Evolutionary conservation across 2,797 vertebrate genomes (phyloP).

Genomic region (Antrozous pallidus): DNA sequence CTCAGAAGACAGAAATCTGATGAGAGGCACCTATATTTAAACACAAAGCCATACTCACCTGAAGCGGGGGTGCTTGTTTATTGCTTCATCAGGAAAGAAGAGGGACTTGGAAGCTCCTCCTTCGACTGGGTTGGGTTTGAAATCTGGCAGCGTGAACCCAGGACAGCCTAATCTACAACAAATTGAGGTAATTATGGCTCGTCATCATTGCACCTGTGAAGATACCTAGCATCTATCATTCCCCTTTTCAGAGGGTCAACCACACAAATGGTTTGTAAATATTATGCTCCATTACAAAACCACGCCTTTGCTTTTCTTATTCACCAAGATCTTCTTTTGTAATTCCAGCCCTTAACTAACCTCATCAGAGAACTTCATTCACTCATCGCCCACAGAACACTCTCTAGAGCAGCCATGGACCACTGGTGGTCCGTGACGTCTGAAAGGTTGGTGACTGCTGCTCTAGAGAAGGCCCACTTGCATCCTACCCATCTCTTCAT

Average conservation of each 20-base stretch:
- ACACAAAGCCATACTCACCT: constrained; percentile 83
- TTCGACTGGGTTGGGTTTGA: constrained; percentile 90
- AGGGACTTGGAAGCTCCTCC: constrained; percentile 94
- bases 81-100: constrained; percentile 97
- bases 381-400: not conserved
- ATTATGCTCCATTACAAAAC: not conserved
- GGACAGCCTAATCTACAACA: constrained; percentile 92
- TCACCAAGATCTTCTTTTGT: not conserved
- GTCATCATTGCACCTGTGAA: not conserved
- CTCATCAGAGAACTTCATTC: not conserved
- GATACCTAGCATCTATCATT: not conserved
- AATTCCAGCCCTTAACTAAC: not conserved
- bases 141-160: constrained; percentile 92
- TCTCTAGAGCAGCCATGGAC: too few species aligned
- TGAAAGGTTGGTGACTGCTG: too few species aligned
- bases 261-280: not conserved
- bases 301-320: not conserved
- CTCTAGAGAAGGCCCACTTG: too few species aligned
- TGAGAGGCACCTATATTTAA: not conserved
- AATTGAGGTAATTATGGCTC: not conserved
- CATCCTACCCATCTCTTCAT: not conserved
- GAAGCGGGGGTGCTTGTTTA: constrained; percentile 96
- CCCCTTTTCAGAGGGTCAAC: not conserved
- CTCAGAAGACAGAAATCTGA: not conserved
- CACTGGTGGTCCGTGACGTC: too few species aligned